Percentiles rank a stretch among this genome's conserved stretches.
Conservation (phyloP, 2,888 invertebrate species). For the Tenthredo distinguenda region DNA sequence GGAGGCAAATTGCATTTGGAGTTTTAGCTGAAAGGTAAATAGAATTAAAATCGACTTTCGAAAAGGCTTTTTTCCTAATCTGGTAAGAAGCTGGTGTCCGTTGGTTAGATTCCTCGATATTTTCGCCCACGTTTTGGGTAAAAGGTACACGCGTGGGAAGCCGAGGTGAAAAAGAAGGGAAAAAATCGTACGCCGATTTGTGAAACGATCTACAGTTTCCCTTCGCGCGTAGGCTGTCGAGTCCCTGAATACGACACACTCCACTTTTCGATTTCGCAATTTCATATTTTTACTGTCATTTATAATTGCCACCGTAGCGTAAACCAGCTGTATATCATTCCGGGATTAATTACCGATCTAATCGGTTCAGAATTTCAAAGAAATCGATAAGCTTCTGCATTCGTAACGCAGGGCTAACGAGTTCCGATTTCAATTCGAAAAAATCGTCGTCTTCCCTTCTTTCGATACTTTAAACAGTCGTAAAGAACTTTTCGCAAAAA, state of each 20-base stretch:
- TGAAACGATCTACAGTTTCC: slow-evolving; percentile 19
- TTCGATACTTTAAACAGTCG: neutral
- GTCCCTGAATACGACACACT: neutral
- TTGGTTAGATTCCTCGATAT: neutral
- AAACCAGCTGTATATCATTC: neutral
- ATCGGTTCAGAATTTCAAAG: neutral
- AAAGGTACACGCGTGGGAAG: slow-evolving; percentile 4
- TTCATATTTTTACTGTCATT: neutral
- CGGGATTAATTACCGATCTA: neutral
- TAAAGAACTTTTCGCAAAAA: neutral
- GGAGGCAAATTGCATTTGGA: neutral
- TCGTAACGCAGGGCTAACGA: neutral
- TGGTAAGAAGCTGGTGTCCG: neutral
- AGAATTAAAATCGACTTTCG: neutral
- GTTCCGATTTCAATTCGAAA: neutral
- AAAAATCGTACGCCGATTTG: neutral
- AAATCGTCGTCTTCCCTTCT: neutral
- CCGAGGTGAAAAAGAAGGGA: neutral
- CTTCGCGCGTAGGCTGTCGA: slow-evolving; percentile 18
- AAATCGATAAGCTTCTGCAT: neutral
- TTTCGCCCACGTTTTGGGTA: slow-evolving; percentile 8
- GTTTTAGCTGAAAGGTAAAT: neutral
- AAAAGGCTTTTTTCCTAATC: slow-evolving; percentile 15
- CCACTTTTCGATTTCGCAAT: slow-evolving; percentile 32
- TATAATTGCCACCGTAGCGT: neutral